phyloP scores from a whole-genome alignment of 2,888 invertebrate genomes.

The Ellobium chinense region DNA sequence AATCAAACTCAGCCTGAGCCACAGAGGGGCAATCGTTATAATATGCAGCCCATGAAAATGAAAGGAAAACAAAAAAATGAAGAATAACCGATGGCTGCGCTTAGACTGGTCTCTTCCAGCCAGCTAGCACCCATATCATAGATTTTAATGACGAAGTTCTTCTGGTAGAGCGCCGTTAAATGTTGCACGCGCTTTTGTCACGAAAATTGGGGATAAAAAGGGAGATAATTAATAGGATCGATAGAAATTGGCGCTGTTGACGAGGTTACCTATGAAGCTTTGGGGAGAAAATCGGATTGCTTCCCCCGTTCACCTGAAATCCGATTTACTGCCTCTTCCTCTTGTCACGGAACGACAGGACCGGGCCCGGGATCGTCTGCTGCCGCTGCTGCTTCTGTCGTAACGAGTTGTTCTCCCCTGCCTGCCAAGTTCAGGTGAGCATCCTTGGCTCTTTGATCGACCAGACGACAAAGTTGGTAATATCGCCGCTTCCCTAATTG shows the following conservation, averaged over 20 bases:
- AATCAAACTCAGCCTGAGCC: too few species aligned
- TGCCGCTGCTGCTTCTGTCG: background rate
- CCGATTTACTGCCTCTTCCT: conserved; percentile 35
- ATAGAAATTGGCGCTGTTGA: conserved; percentile 8
- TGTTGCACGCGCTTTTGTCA: conserved; percentile 13
- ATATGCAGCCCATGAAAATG: too few species aligned
- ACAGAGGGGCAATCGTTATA: too few species aligned
- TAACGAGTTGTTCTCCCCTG: conserved; percentile 10
- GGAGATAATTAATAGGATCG: conserved; percentile 33
- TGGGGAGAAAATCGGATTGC: conserved; percentile 28
- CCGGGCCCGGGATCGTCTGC: background rate
- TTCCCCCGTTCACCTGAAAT: conserved; percentile 32
- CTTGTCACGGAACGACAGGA: background rate
- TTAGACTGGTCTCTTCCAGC: too few species aligned
- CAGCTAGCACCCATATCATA: background rate
- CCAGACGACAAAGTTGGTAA: background rate
- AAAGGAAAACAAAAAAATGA: too few species aligned
- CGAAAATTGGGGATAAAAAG: conserved; percentile 34
- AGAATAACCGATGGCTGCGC: too few species aligned
- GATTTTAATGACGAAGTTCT: background rate
- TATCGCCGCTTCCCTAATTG: background rate
- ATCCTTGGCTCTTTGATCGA: conserved; percentile 5
- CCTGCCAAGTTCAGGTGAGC: conserved; percentile 17
- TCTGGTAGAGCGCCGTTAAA: background rate
- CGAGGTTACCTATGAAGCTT: conserved; percentile 28